phyloP scores from a whole-genome alignment of 2,113 vertebrate genomes.

The Pleuronectes platessa region DNA sequence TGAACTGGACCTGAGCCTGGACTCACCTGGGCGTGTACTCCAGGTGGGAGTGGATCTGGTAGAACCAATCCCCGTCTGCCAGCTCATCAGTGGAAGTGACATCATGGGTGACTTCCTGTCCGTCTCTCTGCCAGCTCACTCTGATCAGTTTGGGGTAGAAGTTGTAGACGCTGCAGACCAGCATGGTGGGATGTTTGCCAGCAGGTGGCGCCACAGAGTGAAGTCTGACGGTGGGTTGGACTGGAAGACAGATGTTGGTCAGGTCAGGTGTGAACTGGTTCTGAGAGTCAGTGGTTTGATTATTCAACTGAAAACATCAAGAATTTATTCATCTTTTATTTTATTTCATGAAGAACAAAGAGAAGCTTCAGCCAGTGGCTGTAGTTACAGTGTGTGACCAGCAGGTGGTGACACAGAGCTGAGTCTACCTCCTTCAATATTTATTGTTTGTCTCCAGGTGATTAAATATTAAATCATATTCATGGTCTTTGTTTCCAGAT shows the following conservation, averaged over 20 bases:
- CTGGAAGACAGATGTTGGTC: constrained; percentile 18
- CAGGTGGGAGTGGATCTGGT: constrained; percentile 65
- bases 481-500: too few species aligned
- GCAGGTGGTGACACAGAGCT: background rate
- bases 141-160: constrained; percentile 57
- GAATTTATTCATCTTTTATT: background rate
- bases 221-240: background rate
- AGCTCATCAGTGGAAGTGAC: constrained; percentile 61
- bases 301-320: background rate
- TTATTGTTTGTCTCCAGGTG: too few species aligned
- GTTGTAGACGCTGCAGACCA: constrained; percentile 64
- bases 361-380: background rate
- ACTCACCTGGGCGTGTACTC: constrained; percentile 59
- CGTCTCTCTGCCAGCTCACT: constrained; percentile 47
- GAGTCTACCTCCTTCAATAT: too few species aligned
- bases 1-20: background rate
- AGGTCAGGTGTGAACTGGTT: background rate
- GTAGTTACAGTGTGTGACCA: background rate
- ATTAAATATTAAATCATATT: too few species aligned
- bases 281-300: background rate
- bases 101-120: constrained; percentile 34
- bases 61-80: constrained; percentile 57
- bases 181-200: constrained; percentile 18
- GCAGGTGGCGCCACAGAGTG: background rate
- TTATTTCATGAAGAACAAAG: too few species aligned